phyloP scores from a whole-genome alignment of 2,113 vertebrate species.

The Oophaga pumilio region DNA sequence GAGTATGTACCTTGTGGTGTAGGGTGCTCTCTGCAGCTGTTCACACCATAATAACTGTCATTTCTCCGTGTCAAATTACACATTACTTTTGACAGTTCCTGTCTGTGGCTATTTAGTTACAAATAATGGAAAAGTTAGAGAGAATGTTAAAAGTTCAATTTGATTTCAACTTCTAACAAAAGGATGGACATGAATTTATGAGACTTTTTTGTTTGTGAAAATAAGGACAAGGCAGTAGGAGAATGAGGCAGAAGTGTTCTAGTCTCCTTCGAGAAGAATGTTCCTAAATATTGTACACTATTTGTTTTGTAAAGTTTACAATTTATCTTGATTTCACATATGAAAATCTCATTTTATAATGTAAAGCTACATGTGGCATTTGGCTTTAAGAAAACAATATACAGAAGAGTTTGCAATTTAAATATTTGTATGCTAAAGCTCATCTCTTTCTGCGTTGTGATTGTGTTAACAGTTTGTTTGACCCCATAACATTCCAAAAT shows the following conservation, averaged over 20 bases:
- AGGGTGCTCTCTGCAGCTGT: constrained; percentile 45
- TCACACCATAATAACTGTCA: constrained; percentile 53
- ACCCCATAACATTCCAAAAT: too few species aligned
- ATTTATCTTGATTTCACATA: background rate
- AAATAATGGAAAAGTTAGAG: constrained; percentile 55
- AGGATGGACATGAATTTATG: constrained; percentile 11
- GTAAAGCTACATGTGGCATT: too few species aligned
- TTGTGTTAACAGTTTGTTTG: too few species aligned
- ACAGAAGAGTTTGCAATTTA: too few species aligned
- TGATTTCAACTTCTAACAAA: constrained; percentile 50
- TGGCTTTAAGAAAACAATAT: too few species aligned
- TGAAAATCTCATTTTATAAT: too few species aligned
- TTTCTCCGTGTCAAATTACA: constrained; percentile 58
- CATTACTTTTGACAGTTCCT: constrained; percentile 53
- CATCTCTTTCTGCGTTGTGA: too few species aligned
- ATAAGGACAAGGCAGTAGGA: background rate
- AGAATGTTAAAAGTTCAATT: constrained; percentile 56
- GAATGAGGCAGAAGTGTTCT: background rate
- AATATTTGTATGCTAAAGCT: too few species aligned
- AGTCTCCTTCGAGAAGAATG: background rate
- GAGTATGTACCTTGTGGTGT: constrained; percentile 40
- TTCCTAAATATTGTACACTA: background rate
- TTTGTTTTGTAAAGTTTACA: background rate
- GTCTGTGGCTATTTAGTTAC: constrained; percentile 52
- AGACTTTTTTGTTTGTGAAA: constrained; percentile 42